phyloP scores from a whole-genome alignment of 2,113 vertebrate species.

The Amphiprion percula region DNA sequence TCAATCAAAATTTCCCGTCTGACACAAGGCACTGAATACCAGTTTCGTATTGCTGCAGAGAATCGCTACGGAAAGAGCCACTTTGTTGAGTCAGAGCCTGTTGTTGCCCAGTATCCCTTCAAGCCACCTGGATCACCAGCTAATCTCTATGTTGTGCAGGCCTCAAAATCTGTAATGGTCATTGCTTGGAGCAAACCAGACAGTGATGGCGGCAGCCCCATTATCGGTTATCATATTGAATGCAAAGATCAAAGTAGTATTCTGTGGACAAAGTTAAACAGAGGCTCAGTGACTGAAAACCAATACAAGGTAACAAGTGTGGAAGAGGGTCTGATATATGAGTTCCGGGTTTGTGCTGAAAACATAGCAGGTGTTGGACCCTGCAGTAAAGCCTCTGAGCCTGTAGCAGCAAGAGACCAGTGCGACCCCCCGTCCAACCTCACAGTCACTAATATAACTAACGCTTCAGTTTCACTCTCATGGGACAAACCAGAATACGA shows the following conservation, averaged over 20 bases:
- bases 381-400: conserved; percentile 92
- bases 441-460: conserved; percentile 94
- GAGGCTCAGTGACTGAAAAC: conserved; percentile 89
- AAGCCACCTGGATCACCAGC: conserved; percentile 91
- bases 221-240: conserved; percentile 95
- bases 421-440: conserved; percentile 95
- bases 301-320: conserved; percentile 94
- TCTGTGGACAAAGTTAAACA: conserved; percentile 96
- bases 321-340: conserved; percentile 95
- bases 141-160: conserved; percentile 88
- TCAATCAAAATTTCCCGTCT: conserved; percentile 93
- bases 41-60: conserved; percentile 96
- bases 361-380: conserved; percentile 96
- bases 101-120: conserved; percentile 96
- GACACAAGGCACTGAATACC: conserved; percentile 93
- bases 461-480: conserved; percentile 93
- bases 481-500: conserved; percentile 97
- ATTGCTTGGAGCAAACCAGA: conserved; percentile 93
- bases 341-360: conserved; percentile 94
- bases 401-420: conserved; percentile 94
- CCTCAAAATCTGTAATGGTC: conserved; percentile 93
- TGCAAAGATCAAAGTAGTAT: conserved; percentile 97
- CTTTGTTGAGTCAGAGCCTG: conserved; percentile 86
- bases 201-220: conserved; percentile 92
- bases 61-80: conserved; percentile 96